Conservation (phyloP, 1,140 invertebrate genomes). For the Sycophaga agraensis region DNA sequence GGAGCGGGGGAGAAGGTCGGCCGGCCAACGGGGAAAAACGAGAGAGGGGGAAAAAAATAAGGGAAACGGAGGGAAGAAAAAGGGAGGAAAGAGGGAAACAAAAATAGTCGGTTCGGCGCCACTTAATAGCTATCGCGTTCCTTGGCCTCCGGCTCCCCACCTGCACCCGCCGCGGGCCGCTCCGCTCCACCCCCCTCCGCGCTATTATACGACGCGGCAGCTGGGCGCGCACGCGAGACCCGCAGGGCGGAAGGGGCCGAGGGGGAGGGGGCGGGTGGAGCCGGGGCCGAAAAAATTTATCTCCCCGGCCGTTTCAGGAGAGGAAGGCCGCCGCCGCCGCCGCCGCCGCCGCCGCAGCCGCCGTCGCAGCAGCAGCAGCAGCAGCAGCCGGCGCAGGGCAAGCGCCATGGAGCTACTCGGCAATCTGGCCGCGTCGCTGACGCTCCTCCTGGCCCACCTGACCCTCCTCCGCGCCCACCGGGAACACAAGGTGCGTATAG, state of each 20-base stretch:
- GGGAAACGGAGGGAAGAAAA: background rate
- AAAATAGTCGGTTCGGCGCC: conserved; percentile 28
- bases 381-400: no score
- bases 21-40: no score
- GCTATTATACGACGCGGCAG: background rate
- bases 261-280: background rate
- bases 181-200: background rate
- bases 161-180: background rate
- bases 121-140: conserved; percentile 30
- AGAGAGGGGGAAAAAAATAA: conserved; percentile 17
- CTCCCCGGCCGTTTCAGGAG: no score
- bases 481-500: conserved; percentile 53
- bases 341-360: no score
- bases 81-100: conserved; percentile 1
- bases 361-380: no score
- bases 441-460: conserved; percentile 37
- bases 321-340: no score
- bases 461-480: conserved; percentile 46
- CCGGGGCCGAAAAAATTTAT: background rate
- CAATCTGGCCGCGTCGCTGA: conserved; percentile 30
- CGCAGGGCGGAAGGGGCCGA: background rate
- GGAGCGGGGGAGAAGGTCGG: no score
- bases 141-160: conserved; percentile 1
- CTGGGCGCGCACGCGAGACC: background rate
- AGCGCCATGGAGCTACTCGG: conserved; percentile 24